Conservation (phyloP, 2,888 invertebrate genomes). For the Ypsolopha scabrella region DNA sequence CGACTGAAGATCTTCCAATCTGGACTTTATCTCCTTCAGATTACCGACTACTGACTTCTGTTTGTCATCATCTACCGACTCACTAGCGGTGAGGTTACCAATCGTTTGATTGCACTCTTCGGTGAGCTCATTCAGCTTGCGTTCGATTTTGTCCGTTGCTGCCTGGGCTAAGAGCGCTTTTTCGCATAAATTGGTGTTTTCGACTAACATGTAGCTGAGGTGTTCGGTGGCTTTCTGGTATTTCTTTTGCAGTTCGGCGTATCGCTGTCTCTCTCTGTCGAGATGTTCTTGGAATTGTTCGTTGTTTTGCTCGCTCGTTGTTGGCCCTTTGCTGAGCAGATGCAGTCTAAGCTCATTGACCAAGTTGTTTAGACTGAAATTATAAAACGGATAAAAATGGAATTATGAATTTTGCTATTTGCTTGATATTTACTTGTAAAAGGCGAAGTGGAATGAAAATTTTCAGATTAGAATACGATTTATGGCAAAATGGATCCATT, state of each 20-base stretch:
- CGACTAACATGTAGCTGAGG: slow-evolving; percentile 77
- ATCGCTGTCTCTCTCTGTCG: slow-evolving; percentile 43
- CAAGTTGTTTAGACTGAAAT: slow-evolving; percentile 73
- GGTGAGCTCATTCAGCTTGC: slow-evolving; percentile 70
- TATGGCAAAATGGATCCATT: too few species aligned
- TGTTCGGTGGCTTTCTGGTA: slow-evolving; percentile 71
- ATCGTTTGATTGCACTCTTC: slow-evolving; percentile 71
- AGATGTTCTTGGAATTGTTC: slow-evolving; percentile 52
- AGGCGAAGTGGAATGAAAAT: too few species aligned
- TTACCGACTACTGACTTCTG: slow-evolving; percentile 54
- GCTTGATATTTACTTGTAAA: too few species aligned
- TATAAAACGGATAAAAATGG: not conserved
- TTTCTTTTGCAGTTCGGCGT: slow-evolving; percentile 67
- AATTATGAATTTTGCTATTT: too few species aligned
- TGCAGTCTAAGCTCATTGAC: slow-evolving; percentile 79
- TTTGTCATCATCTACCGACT: slow-evolving; percentile 31
- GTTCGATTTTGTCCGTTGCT: slow-evolving; percentile 75
- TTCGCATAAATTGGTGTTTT: slow-evolving; percentile 79
- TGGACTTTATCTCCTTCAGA: slow-evolving; percentile 37
- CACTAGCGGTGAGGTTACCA: slow-evolving; percentile 59
- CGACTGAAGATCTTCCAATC: slow-evolving; percentile 59
- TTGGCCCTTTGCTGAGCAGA: slow-evolving; percentile 62
- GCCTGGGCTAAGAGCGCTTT: slow-evolving; percentile 77
- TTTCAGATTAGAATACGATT: too few species aligned
- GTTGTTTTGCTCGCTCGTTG: slow-evolving; percentile 39